phyloP scores from a whole-genome alignment of 2,113 vertebrate species.

The Gavialis gangeticus region DNA sequence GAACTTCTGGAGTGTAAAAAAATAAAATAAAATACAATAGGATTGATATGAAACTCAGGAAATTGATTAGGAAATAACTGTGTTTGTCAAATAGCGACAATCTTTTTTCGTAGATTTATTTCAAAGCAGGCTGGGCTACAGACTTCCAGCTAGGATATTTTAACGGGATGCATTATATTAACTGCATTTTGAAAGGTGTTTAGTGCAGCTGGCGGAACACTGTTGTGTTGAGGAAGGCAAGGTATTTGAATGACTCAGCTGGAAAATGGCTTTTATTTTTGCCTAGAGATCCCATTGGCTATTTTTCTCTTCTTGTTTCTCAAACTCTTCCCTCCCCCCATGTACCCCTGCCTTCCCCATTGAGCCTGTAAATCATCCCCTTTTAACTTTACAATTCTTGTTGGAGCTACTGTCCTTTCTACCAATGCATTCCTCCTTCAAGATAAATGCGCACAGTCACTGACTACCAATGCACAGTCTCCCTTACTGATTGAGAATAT shows the following conservation, averaged over 20 bases:
- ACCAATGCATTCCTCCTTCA: no score
- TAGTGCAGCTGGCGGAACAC: neutral
- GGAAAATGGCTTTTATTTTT: neutral
- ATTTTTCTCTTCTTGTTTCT: neutral
- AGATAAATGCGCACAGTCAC: no score
- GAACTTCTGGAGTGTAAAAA: neutral
- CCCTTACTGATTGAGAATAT: no score
- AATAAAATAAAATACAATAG: neutral
- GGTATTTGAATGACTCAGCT: neutral
- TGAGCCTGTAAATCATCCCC: no score
- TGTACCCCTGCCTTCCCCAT: no score
- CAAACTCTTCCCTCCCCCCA: neutral
- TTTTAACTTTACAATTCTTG: no score
- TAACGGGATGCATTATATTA: neutral
- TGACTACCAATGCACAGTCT: no score
- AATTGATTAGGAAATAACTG: neutral
- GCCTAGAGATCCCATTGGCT: neutral
- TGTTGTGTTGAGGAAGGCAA: neutral
- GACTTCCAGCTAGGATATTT: neutral
- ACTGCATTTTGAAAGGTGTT: neutral
- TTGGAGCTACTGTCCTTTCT: no score
- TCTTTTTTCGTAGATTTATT: neutral
- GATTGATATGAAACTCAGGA: neutral
- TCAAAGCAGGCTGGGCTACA: neutral
- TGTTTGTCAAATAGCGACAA: rapidly evolving